Evolutionary conservation across 2,113 vertebrate genomes (phyloP).

Genomic region (Coturnix japonica): DNA sequence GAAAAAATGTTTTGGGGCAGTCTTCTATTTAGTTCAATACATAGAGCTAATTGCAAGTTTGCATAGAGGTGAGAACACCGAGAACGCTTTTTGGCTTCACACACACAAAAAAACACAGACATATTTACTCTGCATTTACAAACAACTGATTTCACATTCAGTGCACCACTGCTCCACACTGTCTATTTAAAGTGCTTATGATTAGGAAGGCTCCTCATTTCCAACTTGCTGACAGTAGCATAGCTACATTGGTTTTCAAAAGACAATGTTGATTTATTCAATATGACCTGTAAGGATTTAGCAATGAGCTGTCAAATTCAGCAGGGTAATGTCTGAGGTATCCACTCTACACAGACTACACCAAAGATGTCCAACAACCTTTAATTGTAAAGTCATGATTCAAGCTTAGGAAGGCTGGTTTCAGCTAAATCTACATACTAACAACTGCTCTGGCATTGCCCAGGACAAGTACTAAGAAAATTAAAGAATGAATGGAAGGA

Average conservation of each 20-base stretch:
- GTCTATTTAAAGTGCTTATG: neutral
- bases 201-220: neutral
- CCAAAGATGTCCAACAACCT: neutral
- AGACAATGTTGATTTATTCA: accelerated
- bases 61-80: neutral
- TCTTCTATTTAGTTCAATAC: neutral
- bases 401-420: neutral
- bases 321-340: neutral
- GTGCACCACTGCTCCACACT: neutral
- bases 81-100: neutral
- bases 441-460: neutral
- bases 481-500: neutral
- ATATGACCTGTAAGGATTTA: neutral
- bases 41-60: neutral
- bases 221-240: neutral
- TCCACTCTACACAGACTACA: neutral
- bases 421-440: neutral
- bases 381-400: constrained; percentile 17
- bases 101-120: neutral
- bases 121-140: neutral
- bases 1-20: neutral
- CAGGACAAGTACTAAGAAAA: neutral
- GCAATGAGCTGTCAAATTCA: neutral
- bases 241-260: neutral
- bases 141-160: neutral